These are phyloP conservation scores for Crotalus viridis DNA, from an alignment of 2,113 vertebrate genomes.

Conservation along the genomic window DNA sequence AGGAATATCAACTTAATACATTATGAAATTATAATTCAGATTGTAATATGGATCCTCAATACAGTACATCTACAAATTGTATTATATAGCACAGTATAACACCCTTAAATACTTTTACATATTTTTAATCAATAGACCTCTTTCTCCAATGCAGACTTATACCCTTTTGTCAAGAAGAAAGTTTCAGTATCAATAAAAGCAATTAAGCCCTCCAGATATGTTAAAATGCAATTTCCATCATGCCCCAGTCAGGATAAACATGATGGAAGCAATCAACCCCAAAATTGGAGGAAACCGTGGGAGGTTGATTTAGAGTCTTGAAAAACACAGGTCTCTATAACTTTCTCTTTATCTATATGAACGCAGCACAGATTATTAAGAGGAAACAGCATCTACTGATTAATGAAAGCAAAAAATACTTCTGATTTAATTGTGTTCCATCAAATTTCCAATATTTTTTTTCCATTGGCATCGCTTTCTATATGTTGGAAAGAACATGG, in stretches of 20 bases:
- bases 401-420: background rate
- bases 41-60: background rate
- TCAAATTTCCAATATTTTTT: constrained; percentile 15
- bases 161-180: background rate
- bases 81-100: background rate
- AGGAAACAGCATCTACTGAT: background rate
- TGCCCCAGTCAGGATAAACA: background rate
- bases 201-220: background rate
- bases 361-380: background rate
- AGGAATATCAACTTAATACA: background rate
- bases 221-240: background rate
- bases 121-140: background rate
- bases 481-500: constrained; percentile 40
- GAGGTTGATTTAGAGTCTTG: background rate
- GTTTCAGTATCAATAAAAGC: background rate
- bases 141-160: background rate
- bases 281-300: background rate
- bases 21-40: background rate
- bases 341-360: background rate
- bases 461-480: constrained; percentile 62
- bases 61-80: background rate
- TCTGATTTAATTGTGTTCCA: constrained; percentile 41
- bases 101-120: background rate
- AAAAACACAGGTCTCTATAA: background rate
- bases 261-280: background rate